Base-by-base conservation (phyloP, 2,888 invertebrate genomes). In the Deroplatys truncata region DNA sequence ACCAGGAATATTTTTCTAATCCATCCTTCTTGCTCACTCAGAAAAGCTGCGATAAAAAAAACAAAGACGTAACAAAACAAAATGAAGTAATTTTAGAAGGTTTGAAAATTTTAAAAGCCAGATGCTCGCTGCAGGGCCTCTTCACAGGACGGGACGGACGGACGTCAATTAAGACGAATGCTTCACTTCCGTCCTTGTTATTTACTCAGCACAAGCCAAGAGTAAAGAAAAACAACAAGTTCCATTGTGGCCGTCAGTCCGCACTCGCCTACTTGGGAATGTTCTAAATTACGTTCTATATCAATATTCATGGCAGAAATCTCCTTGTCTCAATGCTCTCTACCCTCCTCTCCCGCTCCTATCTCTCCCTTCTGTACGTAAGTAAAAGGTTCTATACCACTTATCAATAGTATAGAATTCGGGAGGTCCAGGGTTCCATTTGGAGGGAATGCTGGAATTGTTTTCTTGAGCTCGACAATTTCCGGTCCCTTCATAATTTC, bases 11-110 rank as follows among this genome's bases (percentile, higher is more conserved):
- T 86, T 82, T 85, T 31, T 43, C 43, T 43, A 43, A 43, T 43
- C 43, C 43, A 43, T 43, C 43, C 43, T 85, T 85, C 31, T 31
- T 85, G 56, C 28, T 49, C n/a, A 49, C 43, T 86, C 29, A 86
- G 56, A 86, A 82, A 87, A 87, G 82, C 87, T 82, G 82, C 82
- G 28, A 87, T 35, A 83, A 31, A 20, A n/a, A 87, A 87, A 43
- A 35, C 28, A 72, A 28, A 29, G 25, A 28, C 20, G 25, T 20
- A 72, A 72, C 56, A 72, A 72, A 72, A 72, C 25, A 72, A 56
- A 35, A 87, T 35, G 83, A 87, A 83, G 87, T 83, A 87, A 87
- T 87, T 87, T 87, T 87, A 87, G 87, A 83, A 87, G 87, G 83
- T n/a, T 87, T 72, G 56, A 83, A 87, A 87, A 87, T 87, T 83